Evolutionary conservation across 1,140 invertebrate genomes (phyloP).

Genomic region (Drosophila sucinea): DNA sequence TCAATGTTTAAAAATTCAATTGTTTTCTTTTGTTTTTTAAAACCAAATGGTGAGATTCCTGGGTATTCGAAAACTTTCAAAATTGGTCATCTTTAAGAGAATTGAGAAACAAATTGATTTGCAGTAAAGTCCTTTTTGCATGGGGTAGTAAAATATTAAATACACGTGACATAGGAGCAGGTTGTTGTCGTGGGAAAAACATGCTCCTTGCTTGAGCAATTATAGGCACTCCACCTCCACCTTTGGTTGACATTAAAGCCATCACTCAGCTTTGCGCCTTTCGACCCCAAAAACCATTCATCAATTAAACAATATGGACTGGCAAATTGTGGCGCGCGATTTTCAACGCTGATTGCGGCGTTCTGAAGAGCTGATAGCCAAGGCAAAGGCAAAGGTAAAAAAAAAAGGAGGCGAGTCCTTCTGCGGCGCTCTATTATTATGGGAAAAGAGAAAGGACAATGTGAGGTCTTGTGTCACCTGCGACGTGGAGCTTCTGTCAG

Average conservation of each 20-base stretch:
- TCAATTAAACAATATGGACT: constrained; percentile 50
- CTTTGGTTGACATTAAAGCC: constrained; percentile 10
- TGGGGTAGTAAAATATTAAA: no score
- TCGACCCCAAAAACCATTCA: constrained; percentile 23
- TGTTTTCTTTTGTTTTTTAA: no score
- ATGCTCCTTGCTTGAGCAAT: constrained; percentile 17
- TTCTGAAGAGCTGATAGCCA: no score
- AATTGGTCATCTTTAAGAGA: no score
- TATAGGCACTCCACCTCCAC: constrained; percentile 8
- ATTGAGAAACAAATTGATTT: no score
- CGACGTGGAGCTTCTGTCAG: constrained; percentile 19
- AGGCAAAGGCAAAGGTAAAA: not conserved
- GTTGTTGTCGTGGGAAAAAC: not conserved
- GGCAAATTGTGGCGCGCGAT: constrained; percentile 55
- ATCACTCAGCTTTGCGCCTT: not conserved
- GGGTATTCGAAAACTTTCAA: no score
- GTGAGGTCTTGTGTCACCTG: constrained; percentile 54
- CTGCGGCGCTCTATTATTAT: not conserved
- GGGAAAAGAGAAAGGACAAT: constrained; percentile 31
- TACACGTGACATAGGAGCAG: not conserved
- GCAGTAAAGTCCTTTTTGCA: no score
- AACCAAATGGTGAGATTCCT: no score
- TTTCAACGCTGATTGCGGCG: constrained; percentile 58
- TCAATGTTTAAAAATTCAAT: no score
- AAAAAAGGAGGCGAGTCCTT: not conserved